Base-by-base conservation (phyloP, 2,797 vertebrate species). In the Oreonectes daqikongensis region DNA sequence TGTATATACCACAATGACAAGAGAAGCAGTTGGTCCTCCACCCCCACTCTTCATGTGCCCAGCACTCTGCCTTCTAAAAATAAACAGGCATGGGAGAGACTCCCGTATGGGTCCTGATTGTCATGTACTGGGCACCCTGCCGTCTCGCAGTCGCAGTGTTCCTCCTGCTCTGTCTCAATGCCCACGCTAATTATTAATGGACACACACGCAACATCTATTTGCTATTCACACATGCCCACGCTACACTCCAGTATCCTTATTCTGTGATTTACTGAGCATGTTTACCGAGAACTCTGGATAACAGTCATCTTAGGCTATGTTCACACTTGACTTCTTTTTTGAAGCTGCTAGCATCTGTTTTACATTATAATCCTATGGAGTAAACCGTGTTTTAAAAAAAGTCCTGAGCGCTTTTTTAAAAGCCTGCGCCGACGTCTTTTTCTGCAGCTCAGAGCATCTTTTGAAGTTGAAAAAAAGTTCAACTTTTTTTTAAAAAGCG, bases 21-120 rank as follows among this genome's bases (percentile, higher is more conserved):
- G 53, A 28, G 55, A 38, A 83, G 57, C 69, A 18, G 42, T 35
- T 70, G 60, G 50, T 35, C 15, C 38, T 80, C 35, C 46, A 46
- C 66, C 59, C 75, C 44, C 75, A 67, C 78, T 78, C 71, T 71
- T 12, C 46, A 75, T 26, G 42, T 59, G 40, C 24, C 3, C 30
- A 70, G 52, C 74, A 28, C 44, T 66, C 22, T 30, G 28, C 40
- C 26, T 68, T 64, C 60, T 75, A 77, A 79, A 81, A 67, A 79
- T 79, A 75, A 81, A 78, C 52, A 32, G 67, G 60, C 68, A 53
- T 50, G 42, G 53, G 48, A 72, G 48, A 50, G 63, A 52, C 64
- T 57, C 69, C 65, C 20, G 14, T 26, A 63, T 42, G 71, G 71
- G 46, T 75, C 76, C 64, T 60, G 38, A 68, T 64, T 53, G 44